Base-by-base conservation (phyloP, 2,888 invertebrate genomes). In the Chaetogeoica ovagalla region DNA sequence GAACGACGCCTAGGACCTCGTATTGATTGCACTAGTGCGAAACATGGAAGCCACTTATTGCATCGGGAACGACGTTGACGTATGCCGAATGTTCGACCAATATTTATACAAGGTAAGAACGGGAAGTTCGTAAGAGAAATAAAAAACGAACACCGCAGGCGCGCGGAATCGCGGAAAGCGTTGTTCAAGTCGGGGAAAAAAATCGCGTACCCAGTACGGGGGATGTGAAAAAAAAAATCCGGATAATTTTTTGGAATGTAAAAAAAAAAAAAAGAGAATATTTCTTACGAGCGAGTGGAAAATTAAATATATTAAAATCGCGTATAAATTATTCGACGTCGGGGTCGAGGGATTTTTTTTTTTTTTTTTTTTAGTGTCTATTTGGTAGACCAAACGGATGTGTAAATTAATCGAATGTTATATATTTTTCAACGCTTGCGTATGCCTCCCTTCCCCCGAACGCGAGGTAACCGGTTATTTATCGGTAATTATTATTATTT, bases 81-180 rank as follows among this genome's bases (percentile, higher is more conserved):
- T 90, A 84, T 89, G 89, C 88, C 88, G 90, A 86, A 90, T 90
- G 90, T 90, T 90, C 85, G 90, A 90, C 86, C 90, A 90, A 87
- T 90, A 90, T 86, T 87, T 90, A 84, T 90, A 90, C 86, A 90
- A 90, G 90, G 90, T 90, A 75, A 75, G 57, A 55, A 74, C 73
- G 11, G 7, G 1, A 0, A 5, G 5, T 21, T 9, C 0, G 13
- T 23, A 37, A 5, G 37, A 39, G 15, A 59, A 39, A 39, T 6
- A 39, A 65, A 74, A 57, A 70, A 57, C 13, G 15, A 15, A 57
- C 37, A 13, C 21, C n/a, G n/a, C n/a, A n/a, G n/a, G n/a, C n/a
- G n/a, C n/a, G n/a, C n/a, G n/a, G n/a, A n/a, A n/a, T n/a, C n/a
- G n/a, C n/a, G n/a, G n/a, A n/a, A n/a, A n/a, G n/a, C n/a, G n/a